A percentile compares a stretch with the other conserved stretches of the same genome.
These are phyloP conservation scores for Ginglymostoma cirratum DNA, from an alignment of 2,113 vertebrate genomes.

Conservation along the genomic window DNA sequence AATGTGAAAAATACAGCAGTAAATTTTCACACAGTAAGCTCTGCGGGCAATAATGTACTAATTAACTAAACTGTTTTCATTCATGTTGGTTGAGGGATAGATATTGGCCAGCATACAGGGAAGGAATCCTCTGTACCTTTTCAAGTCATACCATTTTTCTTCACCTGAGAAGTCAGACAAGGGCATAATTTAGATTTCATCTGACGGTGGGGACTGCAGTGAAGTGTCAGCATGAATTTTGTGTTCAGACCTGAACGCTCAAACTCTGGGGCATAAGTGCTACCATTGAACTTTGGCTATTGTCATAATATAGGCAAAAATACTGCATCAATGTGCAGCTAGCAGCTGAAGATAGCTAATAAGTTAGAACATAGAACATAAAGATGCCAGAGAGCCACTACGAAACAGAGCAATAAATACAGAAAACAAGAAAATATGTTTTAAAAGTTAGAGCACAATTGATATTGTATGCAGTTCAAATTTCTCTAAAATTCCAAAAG, in stretches of 20 bases:
- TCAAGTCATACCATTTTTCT: background rate
- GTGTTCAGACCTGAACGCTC: background rate
- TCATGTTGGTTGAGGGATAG: background rate
- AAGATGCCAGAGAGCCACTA: conserved; percentile 25
- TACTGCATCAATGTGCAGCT: background rate
- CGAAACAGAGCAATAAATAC: conserved; percentile 36
- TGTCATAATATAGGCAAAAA: background rate
- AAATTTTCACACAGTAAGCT: background rate
- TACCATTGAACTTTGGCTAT: background rate
- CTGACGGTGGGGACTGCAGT: background rate
- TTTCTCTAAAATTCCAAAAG: background rate
- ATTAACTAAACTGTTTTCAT: background rate
- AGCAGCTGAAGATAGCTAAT: background rate
- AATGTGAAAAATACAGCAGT: background rate
- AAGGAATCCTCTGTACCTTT: background rate
- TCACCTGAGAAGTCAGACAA: background rate
- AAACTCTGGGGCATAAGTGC: background rate
- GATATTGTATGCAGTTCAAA: background rate
- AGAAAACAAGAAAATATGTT: background rate
- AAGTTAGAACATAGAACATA: conserved; percentile 26
- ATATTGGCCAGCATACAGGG: background rate
- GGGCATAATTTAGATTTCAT: background rate
- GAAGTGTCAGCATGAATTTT: background rate
- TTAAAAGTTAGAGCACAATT: background rate
- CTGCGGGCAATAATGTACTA: background rate